These are phyloP conservation scores for Onthophagus taurus DNA, from an alignment of 1,140 invertebrate genomes.

Conservation along the genomic window DNA sequence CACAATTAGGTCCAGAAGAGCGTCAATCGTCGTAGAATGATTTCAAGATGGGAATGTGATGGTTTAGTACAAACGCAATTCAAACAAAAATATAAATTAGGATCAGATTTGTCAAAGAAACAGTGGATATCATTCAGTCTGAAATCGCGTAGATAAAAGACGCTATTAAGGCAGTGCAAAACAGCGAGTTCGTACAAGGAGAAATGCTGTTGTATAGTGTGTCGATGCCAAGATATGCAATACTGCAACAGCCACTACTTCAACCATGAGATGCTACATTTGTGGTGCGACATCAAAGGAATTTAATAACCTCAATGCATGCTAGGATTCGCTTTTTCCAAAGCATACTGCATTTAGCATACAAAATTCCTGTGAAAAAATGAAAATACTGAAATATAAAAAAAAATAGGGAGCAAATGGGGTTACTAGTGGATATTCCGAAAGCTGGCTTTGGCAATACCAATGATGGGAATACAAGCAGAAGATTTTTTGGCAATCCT, in stretches of 20 bases:
- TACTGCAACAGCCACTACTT: not conserved
- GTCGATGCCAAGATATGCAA: not conserved
- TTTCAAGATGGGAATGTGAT: no score
- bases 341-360: not conserved
- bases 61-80: no score
- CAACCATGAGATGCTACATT: slow-evolving; percentile 1
- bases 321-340: not conserved
- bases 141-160: not conserved
- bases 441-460: not conserved
- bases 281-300: not conserved
- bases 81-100: no score
- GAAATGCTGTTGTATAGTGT: not conserved
- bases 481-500: not conserved
- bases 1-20: not conserved
- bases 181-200: not conserved
- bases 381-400: not conserved
- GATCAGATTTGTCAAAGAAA: no score
- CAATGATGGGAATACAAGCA: slow-evolving; percentile 1
- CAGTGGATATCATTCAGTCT: not conserved
- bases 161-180: not conserved
- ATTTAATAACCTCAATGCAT: not conserved
- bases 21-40: no score
- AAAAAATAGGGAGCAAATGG: not conserved
- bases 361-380: not conserved
- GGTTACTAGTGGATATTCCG: not conserved